Conservation (phyloP, 2,888 invertebrate genomes). For the Caenorhabditis wallacei region DNA sequence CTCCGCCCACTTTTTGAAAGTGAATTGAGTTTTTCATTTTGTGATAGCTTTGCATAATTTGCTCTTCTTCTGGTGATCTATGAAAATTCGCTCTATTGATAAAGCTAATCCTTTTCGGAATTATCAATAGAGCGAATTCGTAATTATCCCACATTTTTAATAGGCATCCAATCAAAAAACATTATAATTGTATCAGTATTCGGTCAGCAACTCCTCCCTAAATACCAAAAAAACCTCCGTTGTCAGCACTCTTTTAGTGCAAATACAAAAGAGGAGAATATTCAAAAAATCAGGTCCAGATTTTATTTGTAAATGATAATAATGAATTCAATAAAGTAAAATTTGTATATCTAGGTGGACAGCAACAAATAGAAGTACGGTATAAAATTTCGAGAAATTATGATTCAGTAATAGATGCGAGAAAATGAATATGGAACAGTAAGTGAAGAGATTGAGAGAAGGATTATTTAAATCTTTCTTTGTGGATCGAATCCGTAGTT, state of each 20-base stretch:
- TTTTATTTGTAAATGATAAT: constrained; percentile 30
- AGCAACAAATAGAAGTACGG: neutral
- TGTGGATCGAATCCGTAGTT: constrained; percentile 53
- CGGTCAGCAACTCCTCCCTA: constrained; percentile 9
- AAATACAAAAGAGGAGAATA: neutral
- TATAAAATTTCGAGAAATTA: neutral
- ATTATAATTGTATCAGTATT: constrained; percentile 35
- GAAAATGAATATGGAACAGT: constrained; percentile 20
- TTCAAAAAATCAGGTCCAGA: constrained; percentile 31
- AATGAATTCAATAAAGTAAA: constrained; percentile 18
- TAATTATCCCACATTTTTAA: neutral
- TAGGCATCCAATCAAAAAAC: constrained; percentile 31
- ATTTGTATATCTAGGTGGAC: neutral
- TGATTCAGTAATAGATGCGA: constrained; percentile 14
- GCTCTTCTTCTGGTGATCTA: neutral
- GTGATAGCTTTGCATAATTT: constrained; percentile 39
- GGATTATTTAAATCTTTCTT: constrained; percentile 23
- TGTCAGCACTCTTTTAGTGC: neutral
- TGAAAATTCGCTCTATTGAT: neutral
- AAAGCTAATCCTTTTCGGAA: neutral
- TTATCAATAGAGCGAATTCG: neutral
- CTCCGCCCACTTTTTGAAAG: neutral
- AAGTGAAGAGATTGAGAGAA: neutral
- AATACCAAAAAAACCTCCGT: constrained; percentile 7
- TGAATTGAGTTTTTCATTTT: neutral